Conservation (phyloP, 2,113 vertebrate genomes). For the Cyprinus carpio region DNA sequence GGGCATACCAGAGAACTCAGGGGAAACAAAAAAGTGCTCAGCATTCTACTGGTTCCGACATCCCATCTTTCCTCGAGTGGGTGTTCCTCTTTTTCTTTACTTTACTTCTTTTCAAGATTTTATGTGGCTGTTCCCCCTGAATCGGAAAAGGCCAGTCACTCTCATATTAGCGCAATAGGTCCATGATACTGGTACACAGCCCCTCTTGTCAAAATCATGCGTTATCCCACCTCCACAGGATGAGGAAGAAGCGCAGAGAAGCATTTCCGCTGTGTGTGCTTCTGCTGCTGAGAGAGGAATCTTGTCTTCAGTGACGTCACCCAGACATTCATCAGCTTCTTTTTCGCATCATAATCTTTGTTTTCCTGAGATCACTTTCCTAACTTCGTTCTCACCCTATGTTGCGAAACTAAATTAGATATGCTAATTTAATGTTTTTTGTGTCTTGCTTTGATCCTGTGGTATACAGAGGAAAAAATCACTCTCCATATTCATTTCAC, state of each 20-base stretch:
- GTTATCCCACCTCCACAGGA: slow-evolving; percentile 54
- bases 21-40: no score
- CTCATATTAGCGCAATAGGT: not conserved
- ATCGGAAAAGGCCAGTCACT: slow-evolving; percentile 47
- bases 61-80: slow-evolving; percentile 7
- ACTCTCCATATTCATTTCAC: not conserved
- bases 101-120: not conserved
- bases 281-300: not conserved
- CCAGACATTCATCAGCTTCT: not conserved
- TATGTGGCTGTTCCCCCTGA: not conserved
- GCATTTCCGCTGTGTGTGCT: not conserved
- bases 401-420: slow-evolving; percentile 36
- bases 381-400: not conserved
- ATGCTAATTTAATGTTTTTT: slow-evolving; percentile 11
- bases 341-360: not conserved
- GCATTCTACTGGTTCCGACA: not conserved
- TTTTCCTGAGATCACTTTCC: not conserved
- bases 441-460: not conserved
- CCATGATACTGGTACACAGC: slow-evolving; percentile 31
- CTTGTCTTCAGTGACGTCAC: not conserved
- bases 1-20: not conserved
- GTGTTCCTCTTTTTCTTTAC: not conserved
- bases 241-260: not conserved
- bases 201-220: slow-evolving; percentile 41
- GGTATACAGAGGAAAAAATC: not conserved